Conservation (phyloP, 1,140 invertebrate genomes). For the Acromyrmex echinatior region DNA sequence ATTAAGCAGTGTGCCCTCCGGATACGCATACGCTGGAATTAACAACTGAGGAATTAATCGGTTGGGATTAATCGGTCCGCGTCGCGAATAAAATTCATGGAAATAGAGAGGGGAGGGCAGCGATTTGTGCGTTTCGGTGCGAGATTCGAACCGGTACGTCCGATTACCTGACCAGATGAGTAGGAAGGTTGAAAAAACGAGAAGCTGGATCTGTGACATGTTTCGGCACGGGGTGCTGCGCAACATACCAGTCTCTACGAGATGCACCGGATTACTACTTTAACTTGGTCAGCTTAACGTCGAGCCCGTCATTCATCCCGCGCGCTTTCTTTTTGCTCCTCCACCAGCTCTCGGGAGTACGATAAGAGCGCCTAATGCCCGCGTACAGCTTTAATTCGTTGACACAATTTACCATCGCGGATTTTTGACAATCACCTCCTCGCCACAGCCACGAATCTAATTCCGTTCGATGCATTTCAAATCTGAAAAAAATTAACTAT, state of each 20-base stretch:
- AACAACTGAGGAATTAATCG: slow-evolving; percentile 13
- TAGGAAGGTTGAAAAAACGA: slow-evolving; percentile 63
- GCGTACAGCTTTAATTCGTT: slow-evolving; percentile 10
- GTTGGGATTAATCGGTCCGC: background rate
- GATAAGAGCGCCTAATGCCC: slow-evolving; percentile 19
- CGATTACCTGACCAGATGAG: slow-evolving; percentile 67
- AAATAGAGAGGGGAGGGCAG: background rate
- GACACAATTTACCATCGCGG: background rate
- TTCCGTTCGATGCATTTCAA: background rate
- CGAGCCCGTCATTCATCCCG: slow-evolving; percentile 74
- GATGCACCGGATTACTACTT: slow-evolving; percentile 78
- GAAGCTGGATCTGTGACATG: slow-evolving; percentile 67
- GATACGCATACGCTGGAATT: slow-evolving; percentile 63
- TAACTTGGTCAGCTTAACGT: slow-evolving; percentile 71
- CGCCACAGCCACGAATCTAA: too few relatives aligned
- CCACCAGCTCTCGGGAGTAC: slow-evolving; percentile 58
- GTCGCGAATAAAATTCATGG: background rate
- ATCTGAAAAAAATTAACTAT: background rate
- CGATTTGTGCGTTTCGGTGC: background rate
- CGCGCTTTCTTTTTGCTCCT: slow-evolving; percentile 72
- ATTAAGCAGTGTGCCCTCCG: slow-evolving; percentile 75
- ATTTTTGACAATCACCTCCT: background rate
- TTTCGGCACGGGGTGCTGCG: slow-evolving; percentile 37
- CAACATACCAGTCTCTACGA: slow-evolving; percentile 60
- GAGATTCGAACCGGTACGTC: background rate